phyloP scores from a whole-genome alignment of 2,113 vertebrate species.

The human region DNA sequence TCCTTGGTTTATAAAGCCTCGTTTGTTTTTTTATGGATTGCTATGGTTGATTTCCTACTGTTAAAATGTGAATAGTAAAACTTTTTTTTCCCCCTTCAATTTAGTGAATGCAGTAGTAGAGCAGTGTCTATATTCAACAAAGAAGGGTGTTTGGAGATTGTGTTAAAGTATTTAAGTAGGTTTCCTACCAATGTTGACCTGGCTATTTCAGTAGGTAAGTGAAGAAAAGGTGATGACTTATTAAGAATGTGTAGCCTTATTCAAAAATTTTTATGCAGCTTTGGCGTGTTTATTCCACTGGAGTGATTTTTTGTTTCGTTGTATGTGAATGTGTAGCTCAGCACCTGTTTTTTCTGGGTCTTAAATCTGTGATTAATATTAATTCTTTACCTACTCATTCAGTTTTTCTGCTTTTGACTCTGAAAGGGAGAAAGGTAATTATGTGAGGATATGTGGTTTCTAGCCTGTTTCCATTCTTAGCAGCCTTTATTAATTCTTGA shows the following conservation, averaged over 20 bases:
- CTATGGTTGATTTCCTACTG: slow-evolving; percentile 57
- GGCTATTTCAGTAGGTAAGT: slow-evolving; percentile 93
- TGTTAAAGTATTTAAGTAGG: slow-evolving; percentile 91
- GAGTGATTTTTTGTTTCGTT: background rate
- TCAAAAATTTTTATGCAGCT: background rate
- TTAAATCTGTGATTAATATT: background rate
- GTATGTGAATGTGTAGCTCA: background rate
- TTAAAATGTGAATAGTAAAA: slow-evolving; percentile 71
- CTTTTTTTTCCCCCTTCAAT: slow-evolving; percentile 56
- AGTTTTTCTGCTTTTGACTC: background rate
- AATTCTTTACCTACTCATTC: background rate
- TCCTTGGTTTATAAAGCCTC: slow-evolving; percentile 7
- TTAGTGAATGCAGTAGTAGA: slow-evolving; percentile 94
- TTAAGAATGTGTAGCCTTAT: slow-evolving; percentile 24
- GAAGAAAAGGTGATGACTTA: slow-evolving; percentile 49
- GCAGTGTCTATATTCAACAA: slow-evolving; percentile 94
- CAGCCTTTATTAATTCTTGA: background rate
- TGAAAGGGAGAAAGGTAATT: background rate
- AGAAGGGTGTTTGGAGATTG: slow-evolving; percentile 90
- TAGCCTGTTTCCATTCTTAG: background rate
- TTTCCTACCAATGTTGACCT: slow-evolving; percentile 90
- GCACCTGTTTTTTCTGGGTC: background rate
- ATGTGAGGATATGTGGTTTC: background rate
- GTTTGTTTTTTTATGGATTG: slow-evolving; percentile 29
- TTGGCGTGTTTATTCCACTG: background rate